Conservation (phyloP, 2,797 vertebrate genomes). For the Natrix natrix region DNA sequence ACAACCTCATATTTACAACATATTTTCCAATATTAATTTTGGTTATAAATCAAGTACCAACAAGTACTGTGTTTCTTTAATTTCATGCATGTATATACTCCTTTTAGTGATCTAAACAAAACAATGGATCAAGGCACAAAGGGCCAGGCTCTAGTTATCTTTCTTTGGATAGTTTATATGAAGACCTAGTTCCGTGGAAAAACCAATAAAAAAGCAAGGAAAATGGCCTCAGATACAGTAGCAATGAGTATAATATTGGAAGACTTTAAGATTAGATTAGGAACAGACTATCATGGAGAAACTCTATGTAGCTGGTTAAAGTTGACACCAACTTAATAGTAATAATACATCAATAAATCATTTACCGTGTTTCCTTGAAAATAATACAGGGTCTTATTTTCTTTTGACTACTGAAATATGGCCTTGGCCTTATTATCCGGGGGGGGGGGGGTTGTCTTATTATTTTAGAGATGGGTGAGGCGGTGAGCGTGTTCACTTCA, state of each 20-base stretch:
- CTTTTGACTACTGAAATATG: too few species aligned
- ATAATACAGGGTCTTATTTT: too few species aligned
- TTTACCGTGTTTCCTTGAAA: background rate
- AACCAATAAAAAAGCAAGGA: background rate
- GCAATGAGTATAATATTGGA: background rate
- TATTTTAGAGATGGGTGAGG: too few species aligned
- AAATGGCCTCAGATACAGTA: background rate
- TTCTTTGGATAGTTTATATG: background rate
- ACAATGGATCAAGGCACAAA: background rate
- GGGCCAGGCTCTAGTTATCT: background rate
- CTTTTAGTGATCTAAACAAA: background rate
- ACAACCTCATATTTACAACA: background rate
- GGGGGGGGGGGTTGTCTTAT: too few species aligned
- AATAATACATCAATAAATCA: background rate
- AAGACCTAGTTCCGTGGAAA: background rate
- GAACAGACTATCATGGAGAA: background rate
- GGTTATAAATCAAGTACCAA: background rate
- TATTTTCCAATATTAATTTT: background rate
- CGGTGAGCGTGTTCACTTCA: too few species aligned
- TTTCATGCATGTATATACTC: background rate
- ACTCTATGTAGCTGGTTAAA: background rate
- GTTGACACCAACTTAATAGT: background rate
- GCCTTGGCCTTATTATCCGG: too few species aligned
- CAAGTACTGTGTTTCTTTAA: background rate
- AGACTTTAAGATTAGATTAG: background rate